Conservation (phyloP, 1,140 invertebrate genomes). For the Brachionus paranguensis region DNA sequence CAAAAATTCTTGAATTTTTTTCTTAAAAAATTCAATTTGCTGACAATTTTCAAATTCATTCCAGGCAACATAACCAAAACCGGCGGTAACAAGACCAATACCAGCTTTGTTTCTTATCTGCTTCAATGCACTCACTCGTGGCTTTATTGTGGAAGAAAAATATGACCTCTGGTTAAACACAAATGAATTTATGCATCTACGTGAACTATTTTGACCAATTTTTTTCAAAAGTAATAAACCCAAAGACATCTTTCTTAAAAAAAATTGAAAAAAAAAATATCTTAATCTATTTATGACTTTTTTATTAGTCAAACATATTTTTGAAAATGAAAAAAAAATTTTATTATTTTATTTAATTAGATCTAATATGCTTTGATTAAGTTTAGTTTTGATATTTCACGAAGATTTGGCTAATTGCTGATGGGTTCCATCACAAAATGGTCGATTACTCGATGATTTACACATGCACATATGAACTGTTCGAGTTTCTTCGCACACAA, state of each 20-base stretch:
- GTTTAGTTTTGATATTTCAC: neutral
- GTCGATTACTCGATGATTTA: slow-evolving; percentile 85
- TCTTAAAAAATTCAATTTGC: neutral
- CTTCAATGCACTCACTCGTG: neutral
- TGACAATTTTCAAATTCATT: neutral
- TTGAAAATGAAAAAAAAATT: neutral
- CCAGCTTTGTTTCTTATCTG: neutral
- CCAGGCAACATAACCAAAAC: neutral
- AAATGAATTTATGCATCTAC: neutral
- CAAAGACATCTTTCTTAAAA: neutral
- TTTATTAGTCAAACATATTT: neutral
- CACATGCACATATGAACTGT: slow-evolving; percentile 97
- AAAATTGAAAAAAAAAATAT: neutral
- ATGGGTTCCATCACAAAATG: slow-evolving; percentile 96
- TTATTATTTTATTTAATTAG: neutral
- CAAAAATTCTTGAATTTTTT: slow-evolving; percentile 7
- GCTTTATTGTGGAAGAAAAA: neutral
- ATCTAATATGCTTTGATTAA: neutral
- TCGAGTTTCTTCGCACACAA: slow-evolving; percentile 76
- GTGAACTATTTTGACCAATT: neutral
- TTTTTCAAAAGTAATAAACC: neutral
- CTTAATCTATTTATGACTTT: neutral
- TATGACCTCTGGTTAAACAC: neutral
- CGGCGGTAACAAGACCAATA: neutral
- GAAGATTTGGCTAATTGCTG: slow-evolving; percentile 54